Evolutionary conservation across 64 coral and sea anemone genomes (phyloP), one percentile per base, ranked within the genome.

Genomic region (Dendrophyllia cribrosa): DNA sequence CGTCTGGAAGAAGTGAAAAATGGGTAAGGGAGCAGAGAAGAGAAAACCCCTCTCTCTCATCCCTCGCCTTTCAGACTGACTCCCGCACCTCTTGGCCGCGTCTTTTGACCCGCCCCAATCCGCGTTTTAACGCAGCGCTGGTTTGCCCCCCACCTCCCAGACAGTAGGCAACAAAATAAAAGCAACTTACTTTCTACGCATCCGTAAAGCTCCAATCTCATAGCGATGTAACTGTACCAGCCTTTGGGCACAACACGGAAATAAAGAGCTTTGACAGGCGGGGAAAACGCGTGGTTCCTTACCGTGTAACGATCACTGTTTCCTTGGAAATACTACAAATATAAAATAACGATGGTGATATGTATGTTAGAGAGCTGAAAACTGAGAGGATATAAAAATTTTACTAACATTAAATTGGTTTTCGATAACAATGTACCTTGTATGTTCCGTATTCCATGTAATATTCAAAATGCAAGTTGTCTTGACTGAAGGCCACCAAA

Each of bases 121-220:
- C 34, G 34, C 34, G 2, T 0, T 34, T 34, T 34, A 34, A 34
- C 34, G 34, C 34, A 34, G 34, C 34, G 34, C 34, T 34, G 34
- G 34, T 34, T 34, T 2, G 34, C 34, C 34, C 34, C 34, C 34
- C 0, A 0, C 34, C 34, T 2, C 34, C 34, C 34, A 34, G 34
- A 34, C 34, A 34, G 2, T 34, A 34, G 34, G 34, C 34, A 34
- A 34, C 20, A 69, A 11, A 43, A 43, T 9, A 34, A 72, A 14
- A 72, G 19, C 6, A 6, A 83, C 92, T 94, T 22, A 94, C 92
- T 89, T 24, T 94, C 86, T 88, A 86, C 68, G 43, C 92, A 94
- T 43, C 92, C 92, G 79, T 94, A 94, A 15, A 94, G 77, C 43
- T 94, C 92, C 56, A 94, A 55, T 21, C 81, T 94, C 56, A 94